A percentile compares a stretch with the other conserved stretches of the same genome.
These are phyloP conservation scores for Entelurus aequoreus DNA, from an alignment of 2,113 vertebrate species.

Conservation along the genomic window DNA sequence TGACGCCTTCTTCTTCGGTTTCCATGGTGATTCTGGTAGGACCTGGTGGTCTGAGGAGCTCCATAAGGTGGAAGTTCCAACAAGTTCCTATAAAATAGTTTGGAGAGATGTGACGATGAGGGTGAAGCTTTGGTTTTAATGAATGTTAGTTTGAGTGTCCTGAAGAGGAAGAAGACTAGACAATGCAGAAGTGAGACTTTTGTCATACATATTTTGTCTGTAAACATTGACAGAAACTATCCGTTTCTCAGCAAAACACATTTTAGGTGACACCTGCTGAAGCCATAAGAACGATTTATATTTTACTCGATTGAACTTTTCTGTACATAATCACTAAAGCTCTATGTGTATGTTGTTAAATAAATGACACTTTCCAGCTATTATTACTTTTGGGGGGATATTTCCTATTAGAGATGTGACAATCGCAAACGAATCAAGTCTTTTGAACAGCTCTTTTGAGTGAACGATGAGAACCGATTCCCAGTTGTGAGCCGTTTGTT, in stretches of 20 bases:
- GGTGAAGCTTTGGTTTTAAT: background rate
- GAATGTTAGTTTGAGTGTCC: background rate
- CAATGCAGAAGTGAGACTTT: too few species aligned
- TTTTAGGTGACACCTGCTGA: conserved; percentile 37
- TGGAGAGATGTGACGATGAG: background rate
- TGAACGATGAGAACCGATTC: too few species aligned
- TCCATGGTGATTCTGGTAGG: background rate
- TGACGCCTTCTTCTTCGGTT: conserved; percentile 45
- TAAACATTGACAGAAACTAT: conserved; percentile 15
- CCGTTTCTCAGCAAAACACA: conserved; percentile 19
- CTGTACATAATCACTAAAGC: too few species aligned
- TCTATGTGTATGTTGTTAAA: too few species aligned
- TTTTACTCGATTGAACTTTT: too few species aligned
- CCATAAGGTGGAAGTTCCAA: background rate
- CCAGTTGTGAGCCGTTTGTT: too few species aligned
- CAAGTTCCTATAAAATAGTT: background rate
- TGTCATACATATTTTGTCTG: conserved; percentile 1
- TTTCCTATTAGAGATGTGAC: too few species aligned
- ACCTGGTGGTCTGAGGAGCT: background rate
- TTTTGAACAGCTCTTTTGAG: too few species aligned
- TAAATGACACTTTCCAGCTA: background rate
- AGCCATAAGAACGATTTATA: background rate
- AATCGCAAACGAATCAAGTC: too few species aligned
- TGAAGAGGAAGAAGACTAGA: background rate
- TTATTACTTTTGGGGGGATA: background rate